Conservation (phyloP, 2,797 vertebrate species). For the Menidia menidia region DNA sequence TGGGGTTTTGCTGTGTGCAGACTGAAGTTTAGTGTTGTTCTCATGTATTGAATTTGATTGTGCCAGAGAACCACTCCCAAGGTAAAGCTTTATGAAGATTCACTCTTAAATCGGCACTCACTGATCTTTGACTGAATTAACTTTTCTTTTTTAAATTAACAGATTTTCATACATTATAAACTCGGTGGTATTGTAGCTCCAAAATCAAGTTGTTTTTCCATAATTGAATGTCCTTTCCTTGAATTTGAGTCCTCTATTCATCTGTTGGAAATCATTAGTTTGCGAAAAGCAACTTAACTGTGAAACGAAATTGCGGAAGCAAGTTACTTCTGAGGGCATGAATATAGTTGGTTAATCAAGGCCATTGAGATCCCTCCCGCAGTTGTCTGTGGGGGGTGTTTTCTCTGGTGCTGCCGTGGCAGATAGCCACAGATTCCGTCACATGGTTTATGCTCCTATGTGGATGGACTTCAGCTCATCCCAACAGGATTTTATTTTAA, state of each 20-base stretch:
- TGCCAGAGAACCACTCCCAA: conserved; percentile 2
- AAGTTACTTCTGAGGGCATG: conserved; percentile 45
- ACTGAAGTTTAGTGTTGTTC: neutral
- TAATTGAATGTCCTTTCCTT: conserved; percentile 7
- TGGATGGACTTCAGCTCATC: conserved; percentile 39
- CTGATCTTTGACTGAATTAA: neutral
- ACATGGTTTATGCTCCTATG: conserved; percentile 17
- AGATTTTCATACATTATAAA: neutral
- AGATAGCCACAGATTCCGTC: conserved; percentile 36
- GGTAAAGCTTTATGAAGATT: neutral
- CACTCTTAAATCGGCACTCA: neutral
- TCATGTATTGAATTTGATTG: conserved; percentile 8
- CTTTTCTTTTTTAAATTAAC: conserved; percentile 2
- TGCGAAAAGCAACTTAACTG: conserved; percentile 42
- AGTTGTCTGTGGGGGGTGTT: conserved; percentile 25
- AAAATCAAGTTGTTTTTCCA: conserved; percentile 11
- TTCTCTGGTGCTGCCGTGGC: conserved; percentile 26
- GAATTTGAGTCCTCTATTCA: conserved; percentile 4
- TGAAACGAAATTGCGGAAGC: conserved; percentile 47
- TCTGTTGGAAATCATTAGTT: conserved; percentile 46
- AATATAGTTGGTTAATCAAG: conserved; percentile 67
- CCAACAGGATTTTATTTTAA: conserved; percentile 50
- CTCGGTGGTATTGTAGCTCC: neutral
- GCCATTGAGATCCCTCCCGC: conserved; percentile 45
- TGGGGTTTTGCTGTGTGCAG: neutral